Evolutionary conservation across 2,888 invertebrate species (phyloP), one percentile per base, ranked within the genome.

Genomic region (Drosophila borborema): DNA sequence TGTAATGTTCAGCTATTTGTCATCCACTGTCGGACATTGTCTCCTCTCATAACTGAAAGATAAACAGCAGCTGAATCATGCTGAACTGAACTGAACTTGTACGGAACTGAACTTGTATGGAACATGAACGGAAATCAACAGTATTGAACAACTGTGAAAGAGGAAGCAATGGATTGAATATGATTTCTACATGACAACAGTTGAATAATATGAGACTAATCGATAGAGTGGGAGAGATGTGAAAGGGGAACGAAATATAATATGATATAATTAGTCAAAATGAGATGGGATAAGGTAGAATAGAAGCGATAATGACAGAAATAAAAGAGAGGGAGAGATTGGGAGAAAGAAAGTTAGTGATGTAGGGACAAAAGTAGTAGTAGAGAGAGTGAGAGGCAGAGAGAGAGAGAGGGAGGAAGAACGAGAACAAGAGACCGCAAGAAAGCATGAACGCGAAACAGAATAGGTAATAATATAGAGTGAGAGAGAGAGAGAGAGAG

Each of bases 1-100:
- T 67, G 74, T 75, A 77, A 72, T 75, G 69, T 60, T 58, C 70
- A 72, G 80, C 88, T 59, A 87, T 89, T 87, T 89, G 85, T 89
- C 86, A 75, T 78, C 55, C 53, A 48, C 31, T 51, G 60, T 46
- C 74, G 69, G 54, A 76, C 53, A 49, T 51, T 77, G 61, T 53
- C 63, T 64, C 40, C 51, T 40, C 54, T 40, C 55, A 23, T 20
- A 72, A 56, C 20, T 51, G 40, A 36, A 62, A 40, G 36, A 55
- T 55, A 62, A 59, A 59, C 78, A 64, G 43, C 74, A 49, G 45
- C 31, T 48, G 56, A 64, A 55, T 23, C 36, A 46, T 41, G 45
- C 53, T 16, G 31, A 62, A 45, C 36, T 16, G 64, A 60, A 31
- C 23, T 51, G 53, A 54, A 20, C 28, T 38, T 23, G 23, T 23